phyloP scores from a whole-genome alignment of 2,113 vertebrate genomes.

The Brachyhypopomus gauderio region DNA sequence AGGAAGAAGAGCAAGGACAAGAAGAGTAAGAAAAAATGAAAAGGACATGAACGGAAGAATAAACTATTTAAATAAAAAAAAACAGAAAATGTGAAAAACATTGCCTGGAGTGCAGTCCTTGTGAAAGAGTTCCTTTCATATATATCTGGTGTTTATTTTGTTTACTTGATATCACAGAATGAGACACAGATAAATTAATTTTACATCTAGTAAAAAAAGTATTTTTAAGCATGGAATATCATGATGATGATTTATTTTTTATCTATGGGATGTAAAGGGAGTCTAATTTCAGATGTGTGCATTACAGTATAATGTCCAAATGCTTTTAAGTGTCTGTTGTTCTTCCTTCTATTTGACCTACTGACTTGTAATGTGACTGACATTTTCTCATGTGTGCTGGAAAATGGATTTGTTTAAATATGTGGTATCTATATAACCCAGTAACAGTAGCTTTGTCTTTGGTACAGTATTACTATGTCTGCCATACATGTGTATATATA shows the following conservation, averaged over 20 bases:
- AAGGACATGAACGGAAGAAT: slow-evolving; percentile 74
- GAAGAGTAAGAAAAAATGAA: slow-evolving; percentile 92
- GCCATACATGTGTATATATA: background rate
- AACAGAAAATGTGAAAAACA: slow-evolving; percentile 12
- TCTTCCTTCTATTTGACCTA: background rate
- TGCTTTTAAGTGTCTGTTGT: slow-evolving; percentile 1
- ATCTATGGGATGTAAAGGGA: background rate
- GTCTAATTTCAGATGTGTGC: background rate
- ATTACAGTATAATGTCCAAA: background rate
- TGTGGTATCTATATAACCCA: slow-evolving; percentile 6
- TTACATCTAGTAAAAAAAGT: background rate
- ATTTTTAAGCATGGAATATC: background rate
- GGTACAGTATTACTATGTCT: background rate
- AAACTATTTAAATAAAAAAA: slow-evolving; percentile 73
- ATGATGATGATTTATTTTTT: background rate
- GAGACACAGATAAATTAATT: background rate
- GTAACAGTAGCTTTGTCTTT: background rate
- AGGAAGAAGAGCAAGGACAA: slow-evolving; percentile 96
- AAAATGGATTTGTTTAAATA: background rate
- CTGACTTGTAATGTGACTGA: background rate
- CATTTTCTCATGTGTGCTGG: background rate
- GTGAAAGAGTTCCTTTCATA: slow-evolving; percentile 5
- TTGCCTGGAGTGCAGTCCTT: slow-evolving; percentile 13
- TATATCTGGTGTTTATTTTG: background rate
- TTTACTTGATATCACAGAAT: background rate